Evolutionary conservation across 2,113 vertebrate species (phyloP).

Genomic region (Ctenomys sociabilis): DNA sequence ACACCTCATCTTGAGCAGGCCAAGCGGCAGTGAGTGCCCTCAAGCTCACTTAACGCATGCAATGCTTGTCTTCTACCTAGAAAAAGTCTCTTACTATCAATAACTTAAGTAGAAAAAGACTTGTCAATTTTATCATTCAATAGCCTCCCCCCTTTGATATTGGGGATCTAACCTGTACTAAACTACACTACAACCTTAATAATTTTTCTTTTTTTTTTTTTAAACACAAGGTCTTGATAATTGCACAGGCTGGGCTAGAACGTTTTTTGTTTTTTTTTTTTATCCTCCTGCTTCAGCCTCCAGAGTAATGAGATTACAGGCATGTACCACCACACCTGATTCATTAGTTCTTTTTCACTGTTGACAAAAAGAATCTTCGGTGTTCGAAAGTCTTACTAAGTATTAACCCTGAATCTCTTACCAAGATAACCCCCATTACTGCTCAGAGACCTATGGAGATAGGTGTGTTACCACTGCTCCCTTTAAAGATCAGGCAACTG

Average conservation of each 20-base stretch:
- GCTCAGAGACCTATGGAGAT: background rate
- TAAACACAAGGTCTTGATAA: background rate
- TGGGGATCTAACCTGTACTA: background rate
- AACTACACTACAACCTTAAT: background rate
- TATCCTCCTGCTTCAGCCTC: background rate
- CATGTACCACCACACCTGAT: background rate
- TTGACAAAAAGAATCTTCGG: background rate
- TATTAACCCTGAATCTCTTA: background rate
- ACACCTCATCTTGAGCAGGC: background rate
- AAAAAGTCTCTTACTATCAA: background rate
- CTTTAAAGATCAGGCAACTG: background rate
- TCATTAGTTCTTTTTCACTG: background rate
- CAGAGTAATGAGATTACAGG: background rate
- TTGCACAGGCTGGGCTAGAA: background rate
- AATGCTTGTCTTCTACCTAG: background rate
- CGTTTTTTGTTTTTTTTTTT: constrained; percentile 16
- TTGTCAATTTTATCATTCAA: background rate
- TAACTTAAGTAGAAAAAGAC: background rate
- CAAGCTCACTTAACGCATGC: background rate
- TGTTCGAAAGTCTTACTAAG: background rate
- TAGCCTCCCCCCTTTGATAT: background rate
- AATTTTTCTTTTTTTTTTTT: background rate
- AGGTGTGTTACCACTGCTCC: background rate
- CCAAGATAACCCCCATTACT: background rate
- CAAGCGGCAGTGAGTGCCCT: background rate